Percentiles rank a stretch among this genome's conserved stretches.
Conservation (phyloP, 2,888 invertebrate species). For the Anaspis maculata region DNA sequence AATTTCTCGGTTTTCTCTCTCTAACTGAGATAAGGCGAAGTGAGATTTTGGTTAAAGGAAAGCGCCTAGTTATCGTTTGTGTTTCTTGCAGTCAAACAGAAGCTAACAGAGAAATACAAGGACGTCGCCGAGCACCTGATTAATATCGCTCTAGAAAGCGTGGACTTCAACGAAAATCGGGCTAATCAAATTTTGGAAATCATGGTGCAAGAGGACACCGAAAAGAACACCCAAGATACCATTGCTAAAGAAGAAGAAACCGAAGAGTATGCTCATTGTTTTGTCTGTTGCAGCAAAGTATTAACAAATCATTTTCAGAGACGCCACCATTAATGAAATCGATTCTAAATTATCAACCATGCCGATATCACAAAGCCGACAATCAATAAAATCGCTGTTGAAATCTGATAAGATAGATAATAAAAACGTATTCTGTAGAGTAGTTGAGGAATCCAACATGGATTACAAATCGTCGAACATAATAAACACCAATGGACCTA, state of each 20-base stretch:
- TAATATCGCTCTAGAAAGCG: conserved; percentile 78
- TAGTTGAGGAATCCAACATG: conserved; percentile 33
- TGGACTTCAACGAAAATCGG: conserved; percentile 73
- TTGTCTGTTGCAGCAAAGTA: conserved; percentile 6
- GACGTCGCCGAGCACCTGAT: conserved; percentile 74
- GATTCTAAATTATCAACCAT: conserved; percentile 17
- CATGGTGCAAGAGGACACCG: conserved; percentile 57
- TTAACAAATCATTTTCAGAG: too few species aligned
- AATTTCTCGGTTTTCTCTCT: too few species aligned
- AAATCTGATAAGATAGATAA: conserved; percentile 29
- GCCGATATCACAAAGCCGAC: conserved; percentile 37
- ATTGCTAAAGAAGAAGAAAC: background rate
- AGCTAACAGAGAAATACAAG: conserved; percentile 64
- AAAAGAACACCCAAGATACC: conserved; percentile 5
- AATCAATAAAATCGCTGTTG: conserved; percentile 37
- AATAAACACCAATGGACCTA: conserved; percentile 57
- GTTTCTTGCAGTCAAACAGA: conserved; percentile 53
- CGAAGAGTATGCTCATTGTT: background rate
- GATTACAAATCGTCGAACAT: conserved; percentile 54
- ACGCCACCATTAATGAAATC: too few species aligned
- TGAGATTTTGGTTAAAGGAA: background rate
- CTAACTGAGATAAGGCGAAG: too few species aligned
- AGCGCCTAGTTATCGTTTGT: background rate
- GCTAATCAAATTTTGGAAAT: conserved; percentile 72
- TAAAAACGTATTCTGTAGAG: conserved; percentile 16